Conservation (phyloP, 2,797 vertebrate genomes). For the Diceros bicornis region DNA sequence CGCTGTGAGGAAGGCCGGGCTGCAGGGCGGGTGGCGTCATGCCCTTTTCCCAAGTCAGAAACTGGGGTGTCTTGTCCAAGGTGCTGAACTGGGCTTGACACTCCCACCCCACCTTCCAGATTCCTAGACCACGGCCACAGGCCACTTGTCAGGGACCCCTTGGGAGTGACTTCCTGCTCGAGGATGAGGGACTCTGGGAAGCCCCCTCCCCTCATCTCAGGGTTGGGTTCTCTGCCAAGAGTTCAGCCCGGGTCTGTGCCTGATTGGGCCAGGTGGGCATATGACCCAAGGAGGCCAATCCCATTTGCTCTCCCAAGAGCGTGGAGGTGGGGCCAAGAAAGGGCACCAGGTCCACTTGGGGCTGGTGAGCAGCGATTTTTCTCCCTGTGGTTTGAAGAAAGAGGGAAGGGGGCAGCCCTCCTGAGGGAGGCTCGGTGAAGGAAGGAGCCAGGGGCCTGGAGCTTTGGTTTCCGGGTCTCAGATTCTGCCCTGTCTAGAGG, state of each 20-base stretch:
- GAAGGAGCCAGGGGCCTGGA: not conserved
- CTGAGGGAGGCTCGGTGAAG: not conserved
- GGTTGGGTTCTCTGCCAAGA: not conserved
- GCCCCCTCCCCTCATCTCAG: not conserved
- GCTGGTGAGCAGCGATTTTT: no score
- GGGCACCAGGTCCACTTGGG: not conserved
- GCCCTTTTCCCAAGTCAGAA: accelerated
- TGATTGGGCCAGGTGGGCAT: not conserved
- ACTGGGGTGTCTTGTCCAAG: not conserved
- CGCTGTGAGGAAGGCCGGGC: not conserved
- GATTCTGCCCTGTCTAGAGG: not conserved
- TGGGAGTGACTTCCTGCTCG: not conserved
- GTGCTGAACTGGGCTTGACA: not conserved
- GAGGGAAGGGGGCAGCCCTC: not conserved
- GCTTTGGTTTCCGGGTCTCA: not conserved
- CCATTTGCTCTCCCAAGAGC: not conserved
- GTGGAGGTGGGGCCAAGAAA: not conserved
- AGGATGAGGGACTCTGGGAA: not conserved
- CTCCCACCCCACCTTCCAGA: accelerated
- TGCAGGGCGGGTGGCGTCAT: accelerated
- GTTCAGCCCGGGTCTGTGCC: not conserved
- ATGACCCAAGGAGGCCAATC: not conserved
- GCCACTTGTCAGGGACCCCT: not conserved
- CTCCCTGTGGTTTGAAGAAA: not conserved
- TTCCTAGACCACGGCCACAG: not conserved